Base-by-base conservation (phyloP, 2,797 vertebrate genomes). In the Sciurus carolinensis region DNA sequence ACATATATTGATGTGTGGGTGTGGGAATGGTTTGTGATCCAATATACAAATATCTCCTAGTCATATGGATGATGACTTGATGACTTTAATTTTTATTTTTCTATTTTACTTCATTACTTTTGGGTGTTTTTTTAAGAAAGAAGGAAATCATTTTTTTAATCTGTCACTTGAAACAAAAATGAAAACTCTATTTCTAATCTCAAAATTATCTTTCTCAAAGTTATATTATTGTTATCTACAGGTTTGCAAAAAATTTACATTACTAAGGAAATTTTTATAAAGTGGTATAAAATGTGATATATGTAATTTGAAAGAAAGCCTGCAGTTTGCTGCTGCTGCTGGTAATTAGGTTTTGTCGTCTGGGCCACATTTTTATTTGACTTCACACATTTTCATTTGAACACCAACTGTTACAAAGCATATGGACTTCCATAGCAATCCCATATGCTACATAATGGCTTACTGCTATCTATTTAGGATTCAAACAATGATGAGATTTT, bases 351-450 rank as follows among this genome's bases (percentile, higher is more conserved):
- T 95, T 98, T 97, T 97, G 71, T 92, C 94, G 1, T 85, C 96
- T 98, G 1, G 90, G 77, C 92, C 82, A 71, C 66, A 47, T 97
- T 98, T 90, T 97, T 98, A 97, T 97, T 97, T 98, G 97, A 98
- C 95, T 98, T 98, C 89, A 80, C 82, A 97, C 87, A 97, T 98
- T 98, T 98, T 97, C 62, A 80, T 97, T 98, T 97, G 96, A 98
- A 97, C 76, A 97, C 91, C 97, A 97, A 98, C 97, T 98, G 97
- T 97, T 98, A 79, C 57, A 98, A 98, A 98, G 72, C 98, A 98
- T 98, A 98, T 98, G 97, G 95, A 97, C 87, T 97, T 92, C 88
- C 91, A 82, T 18, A 97, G 90, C 92, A 98, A 97, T 82, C 86
- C 95, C 97, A 97, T 98, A 97, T 98, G 96, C 82, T 4, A 1